These are phyloP conservation scores for Taenioides sp. DNA, from an alignment of 2,797 vertebrate species.

Conservation along the genomic window DNA sequence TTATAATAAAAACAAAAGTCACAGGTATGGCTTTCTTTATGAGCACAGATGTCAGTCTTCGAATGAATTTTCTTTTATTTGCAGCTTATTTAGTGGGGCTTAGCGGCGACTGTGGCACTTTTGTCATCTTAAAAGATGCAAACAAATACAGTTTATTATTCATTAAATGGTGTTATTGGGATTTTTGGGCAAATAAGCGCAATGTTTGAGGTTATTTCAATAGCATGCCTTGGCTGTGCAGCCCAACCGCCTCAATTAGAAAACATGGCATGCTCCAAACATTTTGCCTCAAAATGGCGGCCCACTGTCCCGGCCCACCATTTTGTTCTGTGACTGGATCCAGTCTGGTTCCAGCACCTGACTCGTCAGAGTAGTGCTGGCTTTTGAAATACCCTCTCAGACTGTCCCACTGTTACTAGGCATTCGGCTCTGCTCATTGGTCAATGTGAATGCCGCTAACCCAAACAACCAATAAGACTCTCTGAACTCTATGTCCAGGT, in stretches of 20 bases:
- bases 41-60: conserved; percentile 64
- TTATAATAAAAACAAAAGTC: conserved; percentile 58
- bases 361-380: conserved; percentile 65
- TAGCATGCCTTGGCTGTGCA: conserved; percentile 31
- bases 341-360: conserved; percentile 68
- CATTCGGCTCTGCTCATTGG: conserved; percentile 56
- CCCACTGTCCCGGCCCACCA: conserved; percentile 61
- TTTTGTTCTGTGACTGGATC: conserved; percentile 70
- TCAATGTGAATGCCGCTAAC: conserved; percentile 45
- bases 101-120: conserved; percentile 50
- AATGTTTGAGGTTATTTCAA: conserved; percentile 35
- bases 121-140: conserved; percentile 26
- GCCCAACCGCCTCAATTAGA: conserved; percentile 47
- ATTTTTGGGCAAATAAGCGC: conserved; percentile 26
- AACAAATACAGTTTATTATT: conserved; percentile 46
- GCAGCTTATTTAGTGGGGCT: conserved; percentile 51
- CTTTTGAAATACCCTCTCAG: conserved; percentile 66
- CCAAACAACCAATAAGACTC: conserved; percentile 57
- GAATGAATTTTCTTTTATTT: conserved; percentile 58
- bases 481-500: conserved; percentile 50
- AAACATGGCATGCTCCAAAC: conserved; percentile 62
- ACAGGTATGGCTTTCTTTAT: conserved; percentile 57
- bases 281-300: conserved; percentile 75
- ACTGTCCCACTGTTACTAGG: conserved; percentile 68
- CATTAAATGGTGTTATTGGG: conserved; percentile 27